Base-by-base conservation (phyloP, 2,797 vertebrate genomes). In the Pseudomugil gertrudae region DNA sequence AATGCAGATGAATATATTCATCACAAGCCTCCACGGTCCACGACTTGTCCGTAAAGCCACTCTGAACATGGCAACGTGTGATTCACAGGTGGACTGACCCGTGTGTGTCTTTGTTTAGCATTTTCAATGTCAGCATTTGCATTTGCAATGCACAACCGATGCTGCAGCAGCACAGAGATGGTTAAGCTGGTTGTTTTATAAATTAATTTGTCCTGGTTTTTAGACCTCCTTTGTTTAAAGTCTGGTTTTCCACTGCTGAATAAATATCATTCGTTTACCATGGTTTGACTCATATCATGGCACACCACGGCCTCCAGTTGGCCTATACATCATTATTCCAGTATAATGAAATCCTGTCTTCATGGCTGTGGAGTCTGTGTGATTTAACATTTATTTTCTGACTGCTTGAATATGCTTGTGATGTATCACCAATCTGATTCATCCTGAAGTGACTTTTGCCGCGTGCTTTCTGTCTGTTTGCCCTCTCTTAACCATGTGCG, bases 391-490 rank as follows among this genome's bases (percentile, higher is more conserved):
- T 79, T 84, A 79, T 87, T 84, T 84, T 74, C 56, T 70, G 75
- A 78, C 73, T 82, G 63, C 71, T 87, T 85, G 65, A 73, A 74
- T 80, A 72, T 84, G 74, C 78, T 57, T 84, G 76, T 85, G 88
- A 90, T 89, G 84, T 75, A 74, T 84, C 83, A 87, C 88, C 84
- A 76, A 63, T 83, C 83, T 87, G 88, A 92, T 88, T 89, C 87
- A 87, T 86, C 80, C 68, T 73, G 69, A 83, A 43, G 56, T 76
- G 80, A 81, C 86, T 84, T 79, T 54, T 80, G 67, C 78, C 56
- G 77, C 71, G 73, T 38, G 73, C 61, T 80, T 59, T 15, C 55
- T 72, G 57, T 53, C 75, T 81, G 56, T 81, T 83, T 75, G 74
- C 68, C 74, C 69, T 84, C 71, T 70, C 63, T 72, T 81, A 74